phyloP scores from a whole-genome alignment of 2,113 vertebrate genomes.

The Macquaria ambigua region DNA sequence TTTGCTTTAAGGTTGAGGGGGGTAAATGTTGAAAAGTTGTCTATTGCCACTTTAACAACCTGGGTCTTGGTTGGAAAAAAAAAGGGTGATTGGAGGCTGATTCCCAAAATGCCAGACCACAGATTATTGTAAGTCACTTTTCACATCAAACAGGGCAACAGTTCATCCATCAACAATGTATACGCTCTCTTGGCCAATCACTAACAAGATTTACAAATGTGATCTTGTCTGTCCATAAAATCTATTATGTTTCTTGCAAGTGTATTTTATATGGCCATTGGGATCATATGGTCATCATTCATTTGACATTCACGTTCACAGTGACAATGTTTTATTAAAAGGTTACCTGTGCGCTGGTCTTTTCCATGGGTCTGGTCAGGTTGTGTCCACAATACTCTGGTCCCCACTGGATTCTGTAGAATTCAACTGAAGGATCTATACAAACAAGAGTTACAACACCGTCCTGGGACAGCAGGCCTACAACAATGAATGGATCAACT shows the following conservation, averaged over 20 bases:
- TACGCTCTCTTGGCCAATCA: not conserved
- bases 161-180: not conserved
- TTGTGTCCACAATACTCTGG: conserved; percentile 89
- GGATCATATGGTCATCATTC: not conserved
- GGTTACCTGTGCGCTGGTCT: conserved; percentile 74
- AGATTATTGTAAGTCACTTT: too few species aligned
- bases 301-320: not conserved
- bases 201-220: not conserved
- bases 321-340: not conserved
- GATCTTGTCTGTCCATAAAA: not conserved
- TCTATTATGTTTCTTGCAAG: not conserved
- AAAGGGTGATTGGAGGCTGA: not conserved
- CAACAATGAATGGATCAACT: not conserved
- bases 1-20: too few species aligned
- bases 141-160: not conserved
- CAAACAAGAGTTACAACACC: not conserved
- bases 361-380: conserved; percentile 75
- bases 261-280: not conserved
- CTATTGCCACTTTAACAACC: not conserved
- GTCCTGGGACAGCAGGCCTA: not conserved
- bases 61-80: not conserved
- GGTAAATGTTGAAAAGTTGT: too few species aligned
- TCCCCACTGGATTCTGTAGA: conserved; percentile 89
- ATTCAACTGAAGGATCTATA: conserved; percentile 73
- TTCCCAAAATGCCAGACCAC: not conserved